These are phyloP conservation scores for Orthosia gracilis DNA, from an alignment of 2,888 invertebrate species.

Conservation along the genomic window DNA sequence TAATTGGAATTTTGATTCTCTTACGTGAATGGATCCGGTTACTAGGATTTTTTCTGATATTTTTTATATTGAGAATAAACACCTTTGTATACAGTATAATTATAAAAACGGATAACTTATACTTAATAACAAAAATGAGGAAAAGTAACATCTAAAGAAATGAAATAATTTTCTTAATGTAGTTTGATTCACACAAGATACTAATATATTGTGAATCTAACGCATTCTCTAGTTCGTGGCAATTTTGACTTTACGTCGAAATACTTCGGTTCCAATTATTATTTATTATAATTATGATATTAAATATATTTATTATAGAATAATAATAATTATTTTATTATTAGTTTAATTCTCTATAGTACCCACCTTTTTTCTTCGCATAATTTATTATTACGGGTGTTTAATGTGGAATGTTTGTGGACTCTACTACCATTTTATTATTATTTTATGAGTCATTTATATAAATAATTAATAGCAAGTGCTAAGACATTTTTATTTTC, in stretches of 20 bases:
- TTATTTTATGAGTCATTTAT: background rate
- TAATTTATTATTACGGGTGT: conserved; percentile 65
- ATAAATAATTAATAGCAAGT: conserved; percentile 1
- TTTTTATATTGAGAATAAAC: background rate
- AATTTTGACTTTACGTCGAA: conserved; percentile 48
- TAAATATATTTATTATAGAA: conserved; percentile 66
- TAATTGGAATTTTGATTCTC: background rate
- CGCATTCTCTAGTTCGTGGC: conserved; percentile 42
- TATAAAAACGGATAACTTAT: background rate
- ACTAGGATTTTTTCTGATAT: background rate
- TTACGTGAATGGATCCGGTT: background rate
- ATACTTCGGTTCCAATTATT: conserved; percentile 45
- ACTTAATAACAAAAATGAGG: background rate
- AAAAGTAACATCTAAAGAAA: background rate
- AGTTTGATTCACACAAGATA: conserved; percentile 54
- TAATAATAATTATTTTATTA: conserved; percentile 41
- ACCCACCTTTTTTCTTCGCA: conserved; percentile 65
- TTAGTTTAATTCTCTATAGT: conserved; percentile 62
- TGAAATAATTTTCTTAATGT: background rate
- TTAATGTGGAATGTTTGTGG: conserved; percentile 43
- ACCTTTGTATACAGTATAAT: conserved; percentile 2
- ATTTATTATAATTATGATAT: conserved; percentile 47
- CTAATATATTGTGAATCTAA: background rate
- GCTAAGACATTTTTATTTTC: background rate
- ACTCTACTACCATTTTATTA: conserved; percentile 28